These are phyloP conservation scores for Galaxea fascicularis DNA, from an alignment of 92 coral and sea anemone genomes.

Conservation along the genomic window DNA sequence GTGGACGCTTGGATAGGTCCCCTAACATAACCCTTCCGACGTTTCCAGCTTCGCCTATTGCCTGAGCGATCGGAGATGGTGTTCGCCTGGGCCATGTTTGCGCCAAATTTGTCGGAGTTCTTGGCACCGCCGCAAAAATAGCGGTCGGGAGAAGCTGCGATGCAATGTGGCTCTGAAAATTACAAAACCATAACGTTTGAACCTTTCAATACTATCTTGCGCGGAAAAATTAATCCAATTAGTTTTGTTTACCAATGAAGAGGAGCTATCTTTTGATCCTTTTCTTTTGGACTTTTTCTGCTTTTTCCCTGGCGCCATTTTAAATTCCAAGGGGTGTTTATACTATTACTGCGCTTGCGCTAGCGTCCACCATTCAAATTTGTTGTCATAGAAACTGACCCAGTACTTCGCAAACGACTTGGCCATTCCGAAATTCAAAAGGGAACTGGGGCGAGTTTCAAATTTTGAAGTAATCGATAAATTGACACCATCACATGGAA, in stretches of 20 bases:
- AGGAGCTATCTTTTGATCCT: conserved; percentile 57
- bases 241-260: conserved; percentile 68
- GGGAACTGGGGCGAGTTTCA: too few relatives aligned
- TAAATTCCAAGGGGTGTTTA: conserved; percentile 56
- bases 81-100: conserved; percentile 91
- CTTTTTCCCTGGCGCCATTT: conserved; percentile 98
- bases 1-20: conserved; percentile 57
- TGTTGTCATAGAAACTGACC: conserved; percentile 38
- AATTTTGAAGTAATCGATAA: too few relatives aligned
- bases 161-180: conserved; percentile 89
- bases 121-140: conserved; percentile 96
- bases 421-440: too few relatives aligned
- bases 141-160: conserved; percentile 90
- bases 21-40: conserved; percentile 85
- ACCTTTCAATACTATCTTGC: background rate
- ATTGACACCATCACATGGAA: too few relatives aligned
- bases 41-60: conserved; percentile 89
- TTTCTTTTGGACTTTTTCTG: conserved; percentile 70
- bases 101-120: conserved; percentile 78
- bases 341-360: conserved; percentile 76
- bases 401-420: too few relatives aligned
- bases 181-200: background rate
- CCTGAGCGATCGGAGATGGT: conserved; percentile 80
- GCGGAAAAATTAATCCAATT: background rate
- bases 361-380: conserved; percentile 56